Evolutionary conservation across 1,140 invertebrate species (phyloP), one percentile per base, ranked within the genome.

Genomic region (Eumeta japonica): DNA sequence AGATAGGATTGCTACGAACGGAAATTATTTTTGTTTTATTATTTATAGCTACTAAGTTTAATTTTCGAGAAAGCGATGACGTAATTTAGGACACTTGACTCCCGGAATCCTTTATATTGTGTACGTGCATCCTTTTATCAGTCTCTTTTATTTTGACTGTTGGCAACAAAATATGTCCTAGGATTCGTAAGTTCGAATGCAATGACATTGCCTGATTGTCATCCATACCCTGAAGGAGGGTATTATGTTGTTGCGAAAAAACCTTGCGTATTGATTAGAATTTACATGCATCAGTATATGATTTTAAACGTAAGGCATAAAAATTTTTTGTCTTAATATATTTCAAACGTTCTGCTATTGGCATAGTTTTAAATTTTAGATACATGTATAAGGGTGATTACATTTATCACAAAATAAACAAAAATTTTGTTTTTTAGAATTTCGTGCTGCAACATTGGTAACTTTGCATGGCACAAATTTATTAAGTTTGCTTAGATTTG

Each of bases 61-160:
- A 19, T 20, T 30, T 11, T 16, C 36, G 31, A 10, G 33, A 16
- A 16, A 51, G 14, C 10, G 15, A 13, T 15, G 11, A 14, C n/a
- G 39, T 47, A 2, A 46, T 17, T 34, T 48, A 52, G 1, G 40
- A 46, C 3, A 28, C 39, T 32, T 52, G 49, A 28, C 39, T 41
- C 7, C 46, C 46, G 35, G 20, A 39, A 13, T 52, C 46, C 14
- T 35, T 37, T 9, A 40, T 46, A 45, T 20, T 24, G 18, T 41
- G 10, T 17, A 35, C 35, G 4, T 18, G 7, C 9, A 38, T 20
- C 41, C 34, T 33, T 29, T 32, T 42, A 11, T 46, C 33, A 36
- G n/a, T 38, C 1, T 45, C 10, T 34, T 39, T 45, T 2, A 45
- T 39, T 30, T 45, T 39, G 16, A 48, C 19, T 18, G 37, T 39